Conservation (phyloP, 2,113 vertebrate species). For the Sinocyclocheilus anophthalmus region DNA sequence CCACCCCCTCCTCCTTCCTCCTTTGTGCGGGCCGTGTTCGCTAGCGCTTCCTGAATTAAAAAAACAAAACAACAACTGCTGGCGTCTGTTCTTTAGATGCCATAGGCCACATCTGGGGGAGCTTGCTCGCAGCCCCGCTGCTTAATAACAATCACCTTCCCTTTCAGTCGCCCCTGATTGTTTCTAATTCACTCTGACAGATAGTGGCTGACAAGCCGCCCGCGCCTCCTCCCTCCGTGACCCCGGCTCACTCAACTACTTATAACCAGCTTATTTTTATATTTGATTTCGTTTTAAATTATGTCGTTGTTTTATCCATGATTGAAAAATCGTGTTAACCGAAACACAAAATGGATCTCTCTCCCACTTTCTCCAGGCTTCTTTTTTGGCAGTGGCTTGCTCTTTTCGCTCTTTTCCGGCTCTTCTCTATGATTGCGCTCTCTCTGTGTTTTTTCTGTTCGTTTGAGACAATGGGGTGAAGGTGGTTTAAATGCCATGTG, state of each 20-base stretch:
- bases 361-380: constrained; percentile 39
- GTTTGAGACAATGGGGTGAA: constrained; percentile 24
- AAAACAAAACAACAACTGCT: too few species aligned
- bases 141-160: constrained; percentile 99
- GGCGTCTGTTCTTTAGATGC: constrained; percentile 99
- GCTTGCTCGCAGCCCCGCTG: constrained; percentile 94
- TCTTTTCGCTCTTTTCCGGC: constrained; percentile 27
- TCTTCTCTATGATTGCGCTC: background rate
- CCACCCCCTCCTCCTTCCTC: constrained; percentile 64
- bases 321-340: constrained; percentile 96
- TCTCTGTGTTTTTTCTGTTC: constrained; percentile 7
- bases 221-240: constrained; percentile 98
- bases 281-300: constrained; percentile 99
- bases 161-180: constrained; percentile 99
- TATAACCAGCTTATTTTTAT: constrained; percentile 99
- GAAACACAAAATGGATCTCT: constrained; percentile 86
- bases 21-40: constrained; percentile 90
- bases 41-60: constrained; percentile 99
- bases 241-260: constrained; percentile 99
- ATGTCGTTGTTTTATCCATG: constrained; percentile 96
- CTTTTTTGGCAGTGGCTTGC: constrained; percentile 49
- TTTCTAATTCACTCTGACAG: constrained; percentile 99
- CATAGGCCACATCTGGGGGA: constrained; percentile 99
- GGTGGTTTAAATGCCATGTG: constrained; percentile 21
- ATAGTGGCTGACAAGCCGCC: constrained; percentile 99